phyloP scores from a whole-genome alignment of 2,888 invertebrate genomes.

The Drepanosiphum platanoidis region DNA sequence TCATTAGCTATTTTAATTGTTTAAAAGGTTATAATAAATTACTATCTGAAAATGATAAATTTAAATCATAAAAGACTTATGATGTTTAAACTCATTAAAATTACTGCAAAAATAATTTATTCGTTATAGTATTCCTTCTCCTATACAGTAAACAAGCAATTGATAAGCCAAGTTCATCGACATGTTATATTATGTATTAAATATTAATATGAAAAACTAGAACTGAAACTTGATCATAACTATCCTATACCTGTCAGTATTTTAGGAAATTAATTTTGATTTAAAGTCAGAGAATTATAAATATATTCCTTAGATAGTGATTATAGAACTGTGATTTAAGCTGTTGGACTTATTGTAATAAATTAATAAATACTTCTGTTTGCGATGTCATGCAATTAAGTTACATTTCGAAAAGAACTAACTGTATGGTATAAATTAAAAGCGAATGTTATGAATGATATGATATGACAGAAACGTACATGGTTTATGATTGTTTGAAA shows the following conservation, averaged over 20 bases:
- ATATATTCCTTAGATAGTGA: no score
- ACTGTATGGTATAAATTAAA: neutral
- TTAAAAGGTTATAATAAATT: neutral
- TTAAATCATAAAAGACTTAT: no score
- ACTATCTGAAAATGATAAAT: no score
- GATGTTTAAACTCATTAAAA: neutral
- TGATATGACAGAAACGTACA: neutral
- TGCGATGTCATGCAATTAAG: conserved; percentile 5
- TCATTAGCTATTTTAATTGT: neutral
- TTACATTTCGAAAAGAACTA: neutral
- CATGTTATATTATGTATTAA: neutral
- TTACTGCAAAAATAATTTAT: no score
- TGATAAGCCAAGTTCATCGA: neutral
- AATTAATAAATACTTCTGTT: neutral
- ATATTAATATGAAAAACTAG: neutral
- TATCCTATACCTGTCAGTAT: neutral
- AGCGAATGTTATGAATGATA: neutral
- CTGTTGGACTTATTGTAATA: neutral
- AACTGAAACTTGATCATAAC: neutral
- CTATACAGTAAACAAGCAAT: neutral
- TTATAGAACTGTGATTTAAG: neutral
- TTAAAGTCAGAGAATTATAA: neutral
- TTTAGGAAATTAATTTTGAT: neutral
- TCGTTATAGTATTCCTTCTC: no score
- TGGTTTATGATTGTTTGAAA: neutral